These are phyloP conservation scores for Thinocorus orbignyianus DNA, from an alignment of 2,113 vertebrate genomes.

Conservation along the genomic window DNA sequence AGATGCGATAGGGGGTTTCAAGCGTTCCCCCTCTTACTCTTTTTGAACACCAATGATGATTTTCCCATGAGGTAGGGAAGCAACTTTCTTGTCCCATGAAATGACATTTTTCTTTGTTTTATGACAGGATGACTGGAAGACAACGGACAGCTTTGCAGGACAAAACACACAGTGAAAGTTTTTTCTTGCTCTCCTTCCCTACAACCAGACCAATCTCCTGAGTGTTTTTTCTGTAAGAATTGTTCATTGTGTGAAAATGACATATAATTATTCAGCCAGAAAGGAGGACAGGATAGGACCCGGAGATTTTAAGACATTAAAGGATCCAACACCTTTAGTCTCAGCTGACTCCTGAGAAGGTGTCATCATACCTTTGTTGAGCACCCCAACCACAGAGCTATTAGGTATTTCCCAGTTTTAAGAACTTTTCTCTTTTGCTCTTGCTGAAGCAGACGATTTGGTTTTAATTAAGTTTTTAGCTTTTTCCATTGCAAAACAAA, in stretches of 20 bases:
- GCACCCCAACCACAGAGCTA: not conserved
- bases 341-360: not conserved
- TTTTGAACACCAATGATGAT: not conserved
- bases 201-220: not conserved
- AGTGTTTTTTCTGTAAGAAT: not conserved
- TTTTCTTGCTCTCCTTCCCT: not conserved
- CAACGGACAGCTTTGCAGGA: not conserved
- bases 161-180: not conserved
- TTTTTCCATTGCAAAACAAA: constrained; percentile 38
- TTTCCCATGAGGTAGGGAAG: not conserved
- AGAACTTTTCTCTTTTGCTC: not conserved
- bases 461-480: not conserved
- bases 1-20: not conserved
- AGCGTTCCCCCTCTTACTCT: not conserved
- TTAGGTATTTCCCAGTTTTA: not conserved
- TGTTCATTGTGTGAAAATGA: not conserved
- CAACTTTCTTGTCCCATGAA: not conserved
- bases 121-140: not conserved
- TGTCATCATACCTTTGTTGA: not conserved
- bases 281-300: not conserved
- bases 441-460: not conserved
- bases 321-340: not conserved
- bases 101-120: not conserved
- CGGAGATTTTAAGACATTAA: not conserved
- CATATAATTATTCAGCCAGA: not conserved